Evolutionary conservation across 92 coral and sea anemone genomes (phyloP).

Genomic region (Desmophyllum pertusum): DNA sequence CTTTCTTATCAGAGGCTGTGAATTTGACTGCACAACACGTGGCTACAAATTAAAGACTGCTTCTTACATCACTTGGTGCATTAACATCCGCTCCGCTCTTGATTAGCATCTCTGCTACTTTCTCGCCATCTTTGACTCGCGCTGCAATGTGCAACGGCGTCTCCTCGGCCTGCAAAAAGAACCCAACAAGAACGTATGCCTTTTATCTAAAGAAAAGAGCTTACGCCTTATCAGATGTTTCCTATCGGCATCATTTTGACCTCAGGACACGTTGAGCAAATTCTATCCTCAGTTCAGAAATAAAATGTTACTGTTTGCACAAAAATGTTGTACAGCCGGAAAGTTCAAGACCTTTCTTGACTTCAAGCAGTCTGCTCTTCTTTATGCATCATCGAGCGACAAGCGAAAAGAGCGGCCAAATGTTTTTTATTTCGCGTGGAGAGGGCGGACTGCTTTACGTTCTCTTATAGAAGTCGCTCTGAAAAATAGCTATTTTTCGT

Average conservation of each 20-base stretch:
- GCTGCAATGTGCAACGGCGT: conserved; percentile 98
- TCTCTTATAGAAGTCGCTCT: too few relatives aligned
- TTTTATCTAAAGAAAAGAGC: not conserved
- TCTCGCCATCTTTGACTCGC: conserved; percentile 87
- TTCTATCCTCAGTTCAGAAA: not conserved
- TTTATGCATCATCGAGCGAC: too few relatives aligned
- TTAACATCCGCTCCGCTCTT: conserved; percentile 98
- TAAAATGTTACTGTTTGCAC: too few relatives aligned
- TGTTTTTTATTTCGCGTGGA: too few relatives aligned
- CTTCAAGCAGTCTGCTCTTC: too few relatives aligned
- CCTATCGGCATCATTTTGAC: not conserved
- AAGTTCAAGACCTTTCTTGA: too few relatives aligned
- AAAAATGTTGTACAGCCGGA: too few relatives aligned
- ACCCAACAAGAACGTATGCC: not conserved
- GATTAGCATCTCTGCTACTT: conserved; percentile 91
- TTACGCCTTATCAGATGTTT: not conserved
- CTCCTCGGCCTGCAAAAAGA: conserved; percentile 72
- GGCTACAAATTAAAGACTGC: not conserved
- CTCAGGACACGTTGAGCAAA: not conserved
- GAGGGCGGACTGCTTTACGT: not conserved
- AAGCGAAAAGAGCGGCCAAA: too few relatives aligned
- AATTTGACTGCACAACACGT: too few relatives aligned
- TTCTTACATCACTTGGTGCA: conserved; percentile 83
- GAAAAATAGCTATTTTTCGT: too few relatives aligned
- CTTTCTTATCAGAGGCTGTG: too few relatives aligned